These are phyloP conservation scores for Lepidurus couesii DNA, from an alignment of 1,140 invertebrate species.

Conservation along the genomic window DNA sequence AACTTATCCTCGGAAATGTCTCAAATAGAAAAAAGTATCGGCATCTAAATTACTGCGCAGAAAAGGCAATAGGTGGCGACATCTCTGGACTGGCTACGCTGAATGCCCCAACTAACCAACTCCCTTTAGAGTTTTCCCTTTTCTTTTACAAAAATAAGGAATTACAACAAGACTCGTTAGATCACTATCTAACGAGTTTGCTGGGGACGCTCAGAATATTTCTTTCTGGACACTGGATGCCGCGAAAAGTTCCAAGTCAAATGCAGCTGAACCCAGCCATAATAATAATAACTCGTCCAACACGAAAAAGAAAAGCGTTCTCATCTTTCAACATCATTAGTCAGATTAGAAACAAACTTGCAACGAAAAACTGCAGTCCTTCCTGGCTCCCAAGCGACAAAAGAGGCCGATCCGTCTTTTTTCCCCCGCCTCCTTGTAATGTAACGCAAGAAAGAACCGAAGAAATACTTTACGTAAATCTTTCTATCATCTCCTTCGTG, in stretches of 20 bases:
- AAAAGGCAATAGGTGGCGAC: too few species aligned
- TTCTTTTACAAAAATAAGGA: too few species aligned
- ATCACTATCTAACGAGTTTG: neutral
- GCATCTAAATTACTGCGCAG: too few species aligned
- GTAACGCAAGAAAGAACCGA: neutral
- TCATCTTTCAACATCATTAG: constrained; percentile 3
- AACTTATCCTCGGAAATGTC: too few species aligned
- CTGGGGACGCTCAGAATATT: neutral
- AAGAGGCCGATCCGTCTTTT: neutral
- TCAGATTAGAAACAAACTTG: neutral
- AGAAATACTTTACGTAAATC: neutral
- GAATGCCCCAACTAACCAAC: too few species aligned
- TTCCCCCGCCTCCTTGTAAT: neutral
- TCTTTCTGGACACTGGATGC: neutral
- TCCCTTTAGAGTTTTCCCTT: too few species aligned
- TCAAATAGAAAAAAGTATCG: too few species aligned
- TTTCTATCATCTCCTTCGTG: neutral
- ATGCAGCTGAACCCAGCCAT: neutral
- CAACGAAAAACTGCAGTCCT: neutral
- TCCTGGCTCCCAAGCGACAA: neutral
- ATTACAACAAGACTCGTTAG: too few species aligned
- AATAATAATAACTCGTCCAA: neutral
- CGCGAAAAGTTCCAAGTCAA: neutral
- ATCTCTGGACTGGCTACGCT: too few species aligned
- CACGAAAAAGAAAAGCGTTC: neutral